phyloP scores from a whole-genome alignment of 2,113 vertebrate species.

The Capreolus pygargus region DNA sequence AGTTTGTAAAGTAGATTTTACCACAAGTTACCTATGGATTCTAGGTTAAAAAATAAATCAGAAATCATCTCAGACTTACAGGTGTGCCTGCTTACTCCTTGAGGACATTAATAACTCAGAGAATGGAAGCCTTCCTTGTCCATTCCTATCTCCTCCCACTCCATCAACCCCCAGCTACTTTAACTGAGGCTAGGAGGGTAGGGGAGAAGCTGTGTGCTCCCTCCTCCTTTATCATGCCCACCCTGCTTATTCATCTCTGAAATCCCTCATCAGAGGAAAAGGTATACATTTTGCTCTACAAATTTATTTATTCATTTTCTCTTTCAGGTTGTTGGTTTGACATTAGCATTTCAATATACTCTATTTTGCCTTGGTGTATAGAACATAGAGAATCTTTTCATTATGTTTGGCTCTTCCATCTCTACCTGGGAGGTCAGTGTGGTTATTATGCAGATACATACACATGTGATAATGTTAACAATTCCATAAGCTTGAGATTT shows the following conservation, averaged over 20 bases:
- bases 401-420: constrained; percentile 1
- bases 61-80: not conserved
- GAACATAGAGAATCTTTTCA: not conserved
- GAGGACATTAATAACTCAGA: not conserved
- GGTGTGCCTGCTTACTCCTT: not conserved
- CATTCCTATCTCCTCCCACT: not conserved
- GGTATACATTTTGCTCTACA: not conserved
- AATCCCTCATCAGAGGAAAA: not conserved
- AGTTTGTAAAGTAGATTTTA: not conserved
- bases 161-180: not conserved
- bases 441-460: constrained; percentile 9
- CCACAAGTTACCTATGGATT: not conserved
- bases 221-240: not conserved
- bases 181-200: not conserved
- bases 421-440: not conserved
- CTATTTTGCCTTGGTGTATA: not conserved
- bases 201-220: not conserved
- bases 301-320: constrained; percentile 25
- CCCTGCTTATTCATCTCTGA: not conserved
- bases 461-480: constrained; percentile 5
- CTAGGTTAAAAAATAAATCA: constrained; percentile 8
- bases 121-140: not conserved
- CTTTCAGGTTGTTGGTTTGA: not conserved
- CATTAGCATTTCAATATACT: not conserved
- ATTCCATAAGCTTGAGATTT: not conserved